These are phyloP conservation scores for Chamaea fasciata DNA, from an alignment of 2,113 vertebrate species.

Conservation along the genomic window DNA sequence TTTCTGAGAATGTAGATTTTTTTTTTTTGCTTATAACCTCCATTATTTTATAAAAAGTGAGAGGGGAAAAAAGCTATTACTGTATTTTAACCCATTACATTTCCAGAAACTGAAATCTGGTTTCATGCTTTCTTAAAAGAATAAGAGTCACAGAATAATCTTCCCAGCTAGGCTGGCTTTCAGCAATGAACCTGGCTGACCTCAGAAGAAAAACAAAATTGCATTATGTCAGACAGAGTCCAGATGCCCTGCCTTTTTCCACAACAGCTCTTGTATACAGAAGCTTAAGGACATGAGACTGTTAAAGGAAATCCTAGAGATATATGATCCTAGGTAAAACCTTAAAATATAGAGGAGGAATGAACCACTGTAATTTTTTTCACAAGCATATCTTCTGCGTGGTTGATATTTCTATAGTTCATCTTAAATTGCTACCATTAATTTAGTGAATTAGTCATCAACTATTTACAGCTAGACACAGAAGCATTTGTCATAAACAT, in stretches of 20 bases:
- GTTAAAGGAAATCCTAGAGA: background rate
- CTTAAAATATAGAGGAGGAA: background rate
- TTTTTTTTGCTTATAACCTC: background rate
- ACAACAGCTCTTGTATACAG: slow-evolving; percentile 52
- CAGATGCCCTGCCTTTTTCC: slow-evolving; percentile 52
- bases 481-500: background rate
- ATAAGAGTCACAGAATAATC: slow-evolving; percentile 42
- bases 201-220: slow-evolving; percentile 67
- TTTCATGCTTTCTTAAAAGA: slow-evolving; percentile 50
- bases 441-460: slow-evolving; percentile 24
- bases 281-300: background rate
- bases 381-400: background rate
- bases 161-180: slow-evolving; percentile 52
- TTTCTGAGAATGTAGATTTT: background rate
- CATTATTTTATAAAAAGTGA: background rate
- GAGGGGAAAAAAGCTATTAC: background rate
- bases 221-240: slow-evolving; percentile 62
- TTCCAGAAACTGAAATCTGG: slow-evolving; percentile 13
- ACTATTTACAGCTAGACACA: slow-evolving; percentile 26
- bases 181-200: slow-evolving; percentile 67
- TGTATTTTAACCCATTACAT: background rate
- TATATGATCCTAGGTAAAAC: background rate
- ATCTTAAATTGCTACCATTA: slow-evolving; percentile 39
- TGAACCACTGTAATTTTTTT: background rate
- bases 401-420: background rate